phyloP scores from a whole-genome alignment of 2,113 vertebrate genomes.

The Sphyrna mokarran region DNA sequence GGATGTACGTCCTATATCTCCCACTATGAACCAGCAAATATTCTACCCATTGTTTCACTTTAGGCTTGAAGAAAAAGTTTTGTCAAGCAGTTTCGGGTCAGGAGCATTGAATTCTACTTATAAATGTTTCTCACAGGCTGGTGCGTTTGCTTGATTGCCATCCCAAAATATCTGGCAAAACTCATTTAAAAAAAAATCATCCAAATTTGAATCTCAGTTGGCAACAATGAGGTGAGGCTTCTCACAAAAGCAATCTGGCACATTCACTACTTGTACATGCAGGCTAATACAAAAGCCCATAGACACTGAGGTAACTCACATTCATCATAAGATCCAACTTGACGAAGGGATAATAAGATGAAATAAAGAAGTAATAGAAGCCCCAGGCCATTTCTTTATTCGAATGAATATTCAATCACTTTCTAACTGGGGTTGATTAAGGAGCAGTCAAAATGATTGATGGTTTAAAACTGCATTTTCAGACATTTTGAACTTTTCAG shows the following conservation, averaged over 20 bases:
- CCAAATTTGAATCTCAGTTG: neutral
- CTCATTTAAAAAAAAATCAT: neutral
- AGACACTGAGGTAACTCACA: neutral
- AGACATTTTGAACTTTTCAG: neutral
- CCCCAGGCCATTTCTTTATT: neutral
- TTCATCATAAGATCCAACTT: neutral
- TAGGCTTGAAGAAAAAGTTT: no score
- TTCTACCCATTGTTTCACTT: no score
- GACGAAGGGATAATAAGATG: neutral
- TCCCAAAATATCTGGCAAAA: neutral
- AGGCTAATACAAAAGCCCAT: neutral
- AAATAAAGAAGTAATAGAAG: neutral
- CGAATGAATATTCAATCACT: neutral
- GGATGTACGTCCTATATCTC: no score
- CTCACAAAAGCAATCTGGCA: neutral
- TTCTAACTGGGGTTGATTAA: neutral
- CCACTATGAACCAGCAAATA: no score
- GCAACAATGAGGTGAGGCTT: neutral
- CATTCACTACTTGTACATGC: neutral
- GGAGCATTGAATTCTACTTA: neutral
- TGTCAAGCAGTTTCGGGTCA: neutral
- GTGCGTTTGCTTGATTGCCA: neutral
- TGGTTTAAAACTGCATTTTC: neutral
- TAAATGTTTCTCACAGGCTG: neutral
- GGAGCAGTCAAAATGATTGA: neutral